A percentile compares a stretch with the other conserved stretches of the same genome.
phyloP scores from a whole-genome alignment of 53 echinoderm and acorn worm species.

The Astropecten irregularis region DNA sequence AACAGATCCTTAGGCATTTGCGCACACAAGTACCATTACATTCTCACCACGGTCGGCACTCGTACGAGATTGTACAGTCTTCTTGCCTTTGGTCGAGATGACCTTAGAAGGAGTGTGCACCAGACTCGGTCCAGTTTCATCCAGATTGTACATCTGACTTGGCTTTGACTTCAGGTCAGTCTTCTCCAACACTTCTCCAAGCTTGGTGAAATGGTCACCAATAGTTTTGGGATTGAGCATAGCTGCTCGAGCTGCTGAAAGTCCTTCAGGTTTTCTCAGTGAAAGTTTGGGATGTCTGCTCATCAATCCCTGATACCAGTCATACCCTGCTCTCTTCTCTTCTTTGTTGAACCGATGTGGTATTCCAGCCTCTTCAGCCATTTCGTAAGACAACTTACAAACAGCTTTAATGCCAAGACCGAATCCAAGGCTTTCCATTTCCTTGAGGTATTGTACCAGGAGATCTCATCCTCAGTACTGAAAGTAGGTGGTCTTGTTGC shows the following conservation, averaged over 20 bases:
- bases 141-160: not conserved
- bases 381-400: conserved; percentile 57
- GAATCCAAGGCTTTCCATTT: conserved; percentile 54
- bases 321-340: conserved; percentile 58
- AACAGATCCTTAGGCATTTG: too few species aligned
- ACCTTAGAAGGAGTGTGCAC: conserved; percentile 28
- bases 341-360: conserved; percentile 61
- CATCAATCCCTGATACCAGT: conserved; percentile 62
- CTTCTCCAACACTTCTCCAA: conserved; percentile 1
- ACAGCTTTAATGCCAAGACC: conserved; percentile 31
- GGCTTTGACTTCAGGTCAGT: not conserved
- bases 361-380: conserved; percentile 51
- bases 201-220: not conserved
- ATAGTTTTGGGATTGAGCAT: not conserved
- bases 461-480: conserved; percentile 11
- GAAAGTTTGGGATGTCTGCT: conserved; percentile 36
- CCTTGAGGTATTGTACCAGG: conserved; percentile 11
- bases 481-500: conserved; percentile 8
- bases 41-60: too few species aligned
- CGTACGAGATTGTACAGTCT: not conserved
- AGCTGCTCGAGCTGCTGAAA: not conserved
- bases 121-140: conserved; percentile 24
- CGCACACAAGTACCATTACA: too few species aligned
- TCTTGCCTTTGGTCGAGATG: not conserved
- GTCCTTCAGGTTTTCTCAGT: conserved; percentile 51